phyloP scores from a whole-genome alignment of 2,888 invertebrate genomes.

The Teleiodes luculella region DNA sequence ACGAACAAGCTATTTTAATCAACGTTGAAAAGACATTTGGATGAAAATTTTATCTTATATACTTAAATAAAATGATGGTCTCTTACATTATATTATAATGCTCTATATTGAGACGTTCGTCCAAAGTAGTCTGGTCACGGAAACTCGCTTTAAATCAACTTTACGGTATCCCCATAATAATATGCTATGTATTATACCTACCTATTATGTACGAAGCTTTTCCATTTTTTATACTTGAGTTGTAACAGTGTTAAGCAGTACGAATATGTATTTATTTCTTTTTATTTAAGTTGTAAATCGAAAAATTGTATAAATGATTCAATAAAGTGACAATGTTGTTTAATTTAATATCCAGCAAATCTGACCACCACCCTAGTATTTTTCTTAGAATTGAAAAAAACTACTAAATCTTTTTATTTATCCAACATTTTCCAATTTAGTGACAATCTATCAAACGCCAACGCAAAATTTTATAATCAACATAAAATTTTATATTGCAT shows the following conservation, averaged over 20 bases:
- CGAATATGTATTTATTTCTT: conserved; percentile 50
- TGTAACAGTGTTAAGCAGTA: conserved; percentile 57
- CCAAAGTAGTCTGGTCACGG: conserved; percentile 31
- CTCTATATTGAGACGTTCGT: conserved; percentile 28
- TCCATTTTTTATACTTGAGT: conserved; percentile 62
- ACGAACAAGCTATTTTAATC: neutral
- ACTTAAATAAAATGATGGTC: neutral
- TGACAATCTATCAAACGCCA: no score
- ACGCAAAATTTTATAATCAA: no score
- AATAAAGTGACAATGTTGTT: conserved; percentile 63
- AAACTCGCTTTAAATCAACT: conserved; percentile 38
- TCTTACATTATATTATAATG: neutral
- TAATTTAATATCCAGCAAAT: conserved; percentile 35
- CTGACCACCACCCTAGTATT: no score
- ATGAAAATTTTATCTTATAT: neutral
- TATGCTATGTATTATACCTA: conserved; percentile 21
- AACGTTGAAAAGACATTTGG: neutral
- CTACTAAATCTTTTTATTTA: no score
- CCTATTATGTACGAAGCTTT: conserved; percentile 48
- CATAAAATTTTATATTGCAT: no score
- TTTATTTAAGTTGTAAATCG: conserved; percentile 61
- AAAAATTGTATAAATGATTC: conserved; percentile 67
- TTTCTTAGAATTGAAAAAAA: no score
- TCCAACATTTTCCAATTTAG: no score
- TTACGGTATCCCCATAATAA: conserved; percentile 49